Percentiles rank a stretch among this genome's conserved stretches.
These are phyloP conservation scores for Sternotherus odoratus DNA, from an alignment of 2,797 vertebrate genomes.

Conservation along the genomic window DNA sequence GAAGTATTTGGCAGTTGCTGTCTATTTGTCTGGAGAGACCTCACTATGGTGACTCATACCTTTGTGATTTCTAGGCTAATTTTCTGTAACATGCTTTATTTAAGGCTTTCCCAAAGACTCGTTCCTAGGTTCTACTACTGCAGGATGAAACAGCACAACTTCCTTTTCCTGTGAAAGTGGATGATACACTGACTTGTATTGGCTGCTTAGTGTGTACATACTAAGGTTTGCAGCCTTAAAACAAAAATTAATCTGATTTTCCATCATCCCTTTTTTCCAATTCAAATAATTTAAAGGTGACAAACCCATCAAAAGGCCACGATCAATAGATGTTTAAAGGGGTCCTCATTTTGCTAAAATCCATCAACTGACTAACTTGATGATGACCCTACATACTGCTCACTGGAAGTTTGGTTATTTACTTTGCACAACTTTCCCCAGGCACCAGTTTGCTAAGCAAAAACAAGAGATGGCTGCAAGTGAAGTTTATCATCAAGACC, in stretches of 20 bases:
- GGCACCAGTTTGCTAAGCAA: neutral
- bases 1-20: neutral
- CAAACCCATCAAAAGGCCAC: neutral
- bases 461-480: neutral
- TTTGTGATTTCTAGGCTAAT: neutral
- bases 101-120: neutral
- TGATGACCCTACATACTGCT: neutral
- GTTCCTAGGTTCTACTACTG: neutral
- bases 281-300: neutral
- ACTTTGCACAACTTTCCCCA: neutral
- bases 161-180: neutral
- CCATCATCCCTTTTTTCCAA: neutral
- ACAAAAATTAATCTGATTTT: neutral
- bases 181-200: neutral
- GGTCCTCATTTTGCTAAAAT: neutral
- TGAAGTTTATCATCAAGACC: conserved; percentile 7
- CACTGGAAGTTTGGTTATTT: neutral
- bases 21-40: neutral
- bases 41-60: neutral
- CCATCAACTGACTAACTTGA: neutral
- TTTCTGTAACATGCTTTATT: neutral
- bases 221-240: neutral
- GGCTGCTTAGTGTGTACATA: neutral
- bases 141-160: neutral
- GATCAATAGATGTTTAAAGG: neutral